Conservation (phyloP, 2,888 invertebrate genomes). For the Lasioglossum figueresi region DNA sequence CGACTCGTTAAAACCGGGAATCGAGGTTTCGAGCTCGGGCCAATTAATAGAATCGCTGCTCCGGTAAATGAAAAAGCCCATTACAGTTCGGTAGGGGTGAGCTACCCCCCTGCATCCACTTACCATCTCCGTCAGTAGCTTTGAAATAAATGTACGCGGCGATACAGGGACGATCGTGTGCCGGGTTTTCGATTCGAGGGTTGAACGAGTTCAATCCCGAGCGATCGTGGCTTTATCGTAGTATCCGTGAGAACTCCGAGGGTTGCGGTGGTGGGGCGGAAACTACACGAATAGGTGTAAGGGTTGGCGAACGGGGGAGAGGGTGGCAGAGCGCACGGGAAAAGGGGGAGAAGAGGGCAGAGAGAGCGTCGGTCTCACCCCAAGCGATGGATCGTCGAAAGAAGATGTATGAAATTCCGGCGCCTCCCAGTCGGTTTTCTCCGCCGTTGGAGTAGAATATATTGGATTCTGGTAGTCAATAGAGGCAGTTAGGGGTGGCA, state of each 20-base stretch:
- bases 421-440: conserved; percentile 82
- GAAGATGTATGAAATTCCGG: conserved; percentile 83
- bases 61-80: conserved; percentile 14
- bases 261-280: conserved; percentile 44
- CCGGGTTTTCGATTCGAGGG: conserved; percentile 81
- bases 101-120: neutral
- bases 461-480: conserved; percentile 83
- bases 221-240: conserved; percentile 75
- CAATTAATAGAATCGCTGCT: conserved; percentile 48
- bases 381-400: conserved; percentile 74
- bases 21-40: neutral
- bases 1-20: neutral
- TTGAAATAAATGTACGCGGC: conserved; percentile 50
- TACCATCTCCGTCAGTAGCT: conserved; percentile 9
- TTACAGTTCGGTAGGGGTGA: neutral
- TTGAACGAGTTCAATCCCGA: conserved; percentile 83
- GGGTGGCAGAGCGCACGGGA: neutral
- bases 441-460: conserved; percentile 81
- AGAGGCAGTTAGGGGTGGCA: conserved; percentile 83
- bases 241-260: conserved; percentile 69
- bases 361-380: conserved; percentile 54
- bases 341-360: neutral
- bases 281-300: conserved; percentile 46
- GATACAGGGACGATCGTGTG: conserved; percentile 52
- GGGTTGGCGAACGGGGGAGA: conserved; percentile 29